A percentile compares a stretch with the other conserved stretches of the same genome.
Conservation (phyloP, 1,140 invertebrate genomes). For the Cherax quadricarinatus region DNA sequence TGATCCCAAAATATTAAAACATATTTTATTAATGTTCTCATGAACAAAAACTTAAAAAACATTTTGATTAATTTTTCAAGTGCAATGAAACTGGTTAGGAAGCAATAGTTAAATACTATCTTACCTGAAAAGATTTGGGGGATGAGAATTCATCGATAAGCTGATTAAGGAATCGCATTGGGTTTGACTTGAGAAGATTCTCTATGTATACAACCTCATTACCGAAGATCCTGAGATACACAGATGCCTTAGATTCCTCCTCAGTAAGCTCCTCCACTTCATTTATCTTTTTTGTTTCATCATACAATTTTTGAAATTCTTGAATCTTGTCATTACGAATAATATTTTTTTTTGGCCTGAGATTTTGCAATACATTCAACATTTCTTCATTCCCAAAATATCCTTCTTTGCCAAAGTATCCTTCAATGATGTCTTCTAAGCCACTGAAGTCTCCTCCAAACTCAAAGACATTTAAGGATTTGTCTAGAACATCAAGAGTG, state of each 20-base stretch:
- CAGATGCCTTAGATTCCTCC: constrained; percentile 42
- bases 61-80: no score
- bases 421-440: constrained; percentile 41
- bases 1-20: no score
- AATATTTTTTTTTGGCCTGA: constrained; percentile 40
- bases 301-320: constrained; percentile 53
- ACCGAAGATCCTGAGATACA: constrained; percentile 55
- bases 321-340: constrained; percentile 58
- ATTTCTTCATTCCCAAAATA: constrained; percentile 49
- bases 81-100: no score
- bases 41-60: no score
- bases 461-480: constrained; percentile 39
- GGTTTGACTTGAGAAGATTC: constrained; percentile 26
- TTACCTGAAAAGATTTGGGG: constrained; percentile 49
- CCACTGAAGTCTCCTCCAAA: constrained; percentile 55
- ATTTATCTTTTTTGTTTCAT: not conserved
- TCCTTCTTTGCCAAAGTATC: constrained; percentile 47
- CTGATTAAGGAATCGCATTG: constrained; percentile 4
- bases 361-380: constrained; percentile 16
- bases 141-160: constrained; percentile 24
- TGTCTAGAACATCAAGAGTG: constrained; percentile 42
- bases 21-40: no score
- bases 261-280: not conserved
- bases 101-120: not conserved
- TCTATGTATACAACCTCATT: constrained; percentile 55